These are phyloP conservation scores for Butastur rufipennis DNA, from an alignment of 2,113 vertebrate species.

Conservation along the genomic window DNA sequence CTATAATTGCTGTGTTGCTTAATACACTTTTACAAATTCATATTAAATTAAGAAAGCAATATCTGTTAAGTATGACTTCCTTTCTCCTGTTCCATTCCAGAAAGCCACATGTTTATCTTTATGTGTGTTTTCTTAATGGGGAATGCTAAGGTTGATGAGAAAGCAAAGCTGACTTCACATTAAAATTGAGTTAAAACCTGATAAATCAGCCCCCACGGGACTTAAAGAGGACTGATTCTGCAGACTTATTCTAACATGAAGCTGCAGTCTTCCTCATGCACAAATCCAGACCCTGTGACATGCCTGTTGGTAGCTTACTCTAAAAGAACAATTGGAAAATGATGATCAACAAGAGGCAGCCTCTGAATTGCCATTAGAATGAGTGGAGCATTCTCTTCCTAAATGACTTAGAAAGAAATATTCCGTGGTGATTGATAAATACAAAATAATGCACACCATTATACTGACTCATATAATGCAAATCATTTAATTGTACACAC, in stretches of 20 bases:
- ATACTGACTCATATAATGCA: neutral
- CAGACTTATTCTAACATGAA: neutral
- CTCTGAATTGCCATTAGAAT: neutral
- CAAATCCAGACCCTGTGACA: neutral
- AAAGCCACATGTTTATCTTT: neutral
- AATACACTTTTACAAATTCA: neutral
- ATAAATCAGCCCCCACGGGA: accelerated
- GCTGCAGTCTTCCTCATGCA: neutral
- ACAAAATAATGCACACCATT: neutral
- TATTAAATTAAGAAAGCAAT: neutral
- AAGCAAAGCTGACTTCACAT: neutral
- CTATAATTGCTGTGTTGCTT: neutral
- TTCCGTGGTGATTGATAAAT: neutral
- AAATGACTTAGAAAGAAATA: neutral
- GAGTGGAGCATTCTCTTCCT: neutral
- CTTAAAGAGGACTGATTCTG: neutral
- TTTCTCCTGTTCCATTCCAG: neutral
- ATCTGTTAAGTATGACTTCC: neutral
- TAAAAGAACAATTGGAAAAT: neutral
- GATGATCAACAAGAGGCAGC: neutral
- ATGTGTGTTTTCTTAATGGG: neutral
- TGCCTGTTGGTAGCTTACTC: neutral
- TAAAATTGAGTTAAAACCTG: neutral
- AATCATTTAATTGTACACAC: neutral
- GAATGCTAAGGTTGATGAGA: neutral